These are phyloP conservation scores for Torymus auratus DNA, from an alignment of 2,888 invertebrate species.

Conservation along the genomic window DNA sequence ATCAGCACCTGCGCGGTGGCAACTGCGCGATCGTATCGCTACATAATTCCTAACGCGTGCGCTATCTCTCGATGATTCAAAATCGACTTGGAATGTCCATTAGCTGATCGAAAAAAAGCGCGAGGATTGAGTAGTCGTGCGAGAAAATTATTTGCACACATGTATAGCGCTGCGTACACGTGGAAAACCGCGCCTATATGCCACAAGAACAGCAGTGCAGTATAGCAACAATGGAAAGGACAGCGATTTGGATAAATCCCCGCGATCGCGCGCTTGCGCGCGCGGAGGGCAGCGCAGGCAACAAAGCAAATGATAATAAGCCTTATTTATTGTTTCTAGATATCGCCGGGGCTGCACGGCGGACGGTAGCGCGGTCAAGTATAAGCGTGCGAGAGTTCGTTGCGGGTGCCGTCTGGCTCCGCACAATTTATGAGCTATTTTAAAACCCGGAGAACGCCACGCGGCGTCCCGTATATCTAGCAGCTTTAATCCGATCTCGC, in stretches of 20 bases:
- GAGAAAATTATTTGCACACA: constrained; percentile 2
- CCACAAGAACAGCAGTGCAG: background rate
- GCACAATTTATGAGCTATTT: constrained; percentile 49
- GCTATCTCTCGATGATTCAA: constrained; percentile 16
- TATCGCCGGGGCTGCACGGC: background rate
- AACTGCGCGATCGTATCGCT: constrained; percentile 1
- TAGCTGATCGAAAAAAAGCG: background rate
- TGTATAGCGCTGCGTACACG: background rate
- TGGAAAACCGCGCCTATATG: background rate
- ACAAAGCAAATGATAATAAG: constrained; percentile 56
- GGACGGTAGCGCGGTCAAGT: background rate
- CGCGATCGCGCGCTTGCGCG: background rate
- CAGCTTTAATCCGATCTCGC: constrained; percentile 51
- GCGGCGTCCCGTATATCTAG: constrained; percentile 33
- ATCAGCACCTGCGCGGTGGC: constrained; percentile 23
- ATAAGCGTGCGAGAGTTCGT: background rate
- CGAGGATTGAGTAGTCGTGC: background rate
- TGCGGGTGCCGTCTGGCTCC: constrained; percentile 3
- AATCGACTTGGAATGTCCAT: constrained; percentile 41
- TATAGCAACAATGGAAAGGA: constrained; percentile 19
- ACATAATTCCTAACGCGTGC: background rate
- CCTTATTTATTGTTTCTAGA: constrained; percentile 56
- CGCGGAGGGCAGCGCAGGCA: constrained; percentile 1
- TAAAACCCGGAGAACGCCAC: background rate
- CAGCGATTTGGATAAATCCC: constrained; percentile 31